Evolutionary conservation across 2,888 invertebrate genomes (phyloP).

Genomic region (Netelia fuscicornis): DNA sequence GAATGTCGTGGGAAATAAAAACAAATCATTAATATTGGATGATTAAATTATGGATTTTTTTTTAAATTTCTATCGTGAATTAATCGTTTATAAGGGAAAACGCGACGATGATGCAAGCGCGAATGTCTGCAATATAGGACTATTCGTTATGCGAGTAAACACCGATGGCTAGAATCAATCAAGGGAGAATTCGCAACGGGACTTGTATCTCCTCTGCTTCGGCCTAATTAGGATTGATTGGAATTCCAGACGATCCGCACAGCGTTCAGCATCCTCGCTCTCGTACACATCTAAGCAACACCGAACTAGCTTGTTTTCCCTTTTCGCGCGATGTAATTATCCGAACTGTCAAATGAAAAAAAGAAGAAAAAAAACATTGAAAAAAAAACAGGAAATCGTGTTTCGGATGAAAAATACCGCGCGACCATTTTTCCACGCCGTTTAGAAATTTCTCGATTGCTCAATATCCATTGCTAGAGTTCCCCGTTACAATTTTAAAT

Average conservation of each 20-base stretch:
- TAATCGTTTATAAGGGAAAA: background rate
- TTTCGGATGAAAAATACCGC: slow-evolving; percentile 8
- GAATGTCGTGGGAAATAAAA: too few species aligned
- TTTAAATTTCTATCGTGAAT: background rate
- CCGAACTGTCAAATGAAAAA: background rate
- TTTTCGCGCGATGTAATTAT: slow-evolving; percentile 28
- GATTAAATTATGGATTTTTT: background rate
- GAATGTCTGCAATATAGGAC: background rate
- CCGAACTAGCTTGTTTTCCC: slow-evolving; percentile 12
- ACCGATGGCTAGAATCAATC: slow-evolving; percentile 21
- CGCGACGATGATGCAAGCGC: background rate
- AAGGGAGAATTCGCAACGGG: background rate
- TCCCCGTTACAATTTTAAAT: slow-evolving; percentile 21
- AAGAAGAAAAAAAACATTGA: background rate
- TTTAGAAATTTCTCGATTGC: slow-evolving; percentile 9
- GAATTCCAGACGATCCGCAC: slow-evolving; percentile 47
- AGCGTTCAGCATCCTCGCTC: background rate
- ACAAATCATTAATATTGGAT: too few species aligned
- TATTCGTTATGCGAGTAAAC: background rate
- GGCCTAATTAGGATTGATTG: slow-evolving; percentile 61
- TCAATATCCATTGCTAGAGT: slow-evolving; percentile 1
- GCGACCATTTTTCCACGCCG: slow-evolving; percentile 8
- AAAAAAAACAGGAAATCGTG: too few species aligned
- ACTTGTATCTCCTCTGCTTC: slow-evolving; percentile 14
- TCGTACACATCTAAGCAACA: background rate